Evolutionary conservation across 1,140 invertebrate species (phyloP).

Genomic region (Drosophila repleta): DNA sequence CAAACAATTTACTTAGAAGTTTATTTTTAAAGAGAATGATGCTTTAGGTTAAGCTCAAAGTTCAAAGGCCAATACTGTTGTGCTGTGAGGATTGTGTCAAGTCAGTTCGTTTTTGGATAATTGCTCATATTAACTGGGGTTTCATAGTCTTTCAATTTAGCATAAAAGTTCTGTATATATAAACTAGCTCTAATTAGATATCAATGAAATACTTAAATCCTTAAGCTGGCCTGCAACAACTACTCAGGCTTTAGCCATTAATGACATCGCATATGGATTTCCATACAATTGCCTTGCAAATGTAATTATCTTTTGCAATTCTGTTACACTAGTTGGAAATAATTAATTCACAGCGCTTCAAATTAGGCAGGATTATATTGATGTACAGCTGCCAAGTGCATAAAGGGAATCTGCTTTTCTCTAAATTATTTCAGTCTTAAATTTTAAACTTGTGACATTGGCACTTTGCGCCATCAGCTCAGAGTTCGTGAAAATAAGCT

Average conservation of each 20-base stretch:
- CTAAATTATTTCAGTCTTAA: not conserved
- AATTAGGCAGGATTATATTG: too few relatives aligned
- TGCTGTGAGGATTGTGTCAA: not conserved
- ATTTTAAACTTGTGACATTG: not conserved
- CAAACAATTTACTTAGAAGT: constrained; percentile 4
- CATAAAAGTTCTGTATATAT: too few relatives aligned
- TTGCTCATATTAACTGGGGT: too few relatives aligned
- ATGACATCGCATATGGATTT: not conserved
- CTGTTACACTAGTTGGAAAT: too few relatives aligned
- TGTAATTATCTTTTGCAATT: too few relatives aligned
- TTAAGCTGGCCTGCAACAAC: too few relatives aligned
- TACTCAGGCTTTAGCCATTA: not conserved
- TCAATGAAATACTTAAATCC: too few relatives aligned
- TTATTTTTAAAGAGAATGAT: not conserved
- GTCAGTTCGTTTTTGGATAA: not conserved
- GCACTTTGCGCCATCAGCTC: not conserved
- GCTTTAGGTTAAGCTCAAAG: too few relatives aligned
- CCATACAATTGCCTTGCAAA: not conserved
- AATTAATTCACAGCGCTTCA: too few relatives aligned
- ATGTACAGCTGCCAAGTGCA: not conserved
- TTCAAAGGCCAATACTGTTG: not conserved
- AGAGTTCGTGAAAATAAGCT: constrained; percentile 21
- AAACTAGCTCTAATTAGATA: too few relatives aligned
- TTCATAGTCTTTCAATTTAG: too few relatives aligned
- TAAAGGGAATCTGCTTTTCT: not conserved